Percentiles rank a stretch among this genome's conserved stretches.
Conservation (phyloP, 2,113 vertebrate species). For the Tupaia chinensis region DNA sequence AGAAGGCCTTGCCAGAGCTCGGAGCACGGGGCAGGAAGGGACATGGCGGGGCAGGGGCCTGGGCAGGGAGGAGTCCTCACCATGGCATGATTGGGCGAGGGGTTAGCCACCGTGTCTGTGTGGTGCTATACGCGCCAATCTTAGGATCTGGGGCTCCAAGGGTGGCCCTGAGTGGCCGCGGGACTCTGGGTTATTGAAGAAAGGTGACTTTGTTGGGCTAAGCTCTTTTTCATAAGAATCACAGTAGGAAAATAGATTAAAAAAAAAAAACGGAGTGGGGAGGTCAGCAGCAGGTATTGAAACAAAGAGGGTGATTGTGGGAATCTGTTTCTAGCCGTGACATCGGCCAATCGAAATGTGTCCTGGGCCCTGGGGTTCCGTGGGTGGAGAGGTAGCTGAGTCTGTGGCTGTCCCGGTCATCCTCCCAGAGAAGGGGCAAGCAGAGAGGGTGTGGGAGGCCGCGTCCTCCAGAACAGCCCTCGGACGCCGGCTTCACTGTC, state of each 20-base stretch:
- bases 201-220: not conserved
- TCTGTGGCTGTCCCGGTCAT: not conserved
- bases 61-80: not conserved
- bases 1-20: not conserved
- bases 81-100: not conserved
- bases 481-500: not conserved
- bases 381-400: not conserved
- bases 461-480: not conserved
- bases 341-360: not conserved
- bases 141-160: not conserved
- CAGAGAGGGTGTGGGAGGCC: not conserved
- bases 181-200: not conserved
- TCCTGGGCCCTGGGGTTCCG: not conserved
- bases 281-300: not conserved
- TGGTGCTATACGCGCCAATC: not conserved
- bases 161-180: not conserved
- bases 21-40: fast-evolving
- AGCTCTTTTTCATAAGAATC: conserved; percentile 8
- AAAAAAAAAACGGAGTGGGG: not conserved
- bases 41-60: not conserved
- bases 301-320: conserved; percentile 9
- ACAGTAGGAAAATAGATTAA: conserved; percentile 9
- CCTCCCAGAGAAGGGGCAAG: not conserved
- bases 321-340: conserved; percentile 37
- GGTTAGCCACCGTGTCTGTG: not conserved